Evolutionary conservation across 2,888 invertebrate species (phyloP).

Genomic region (Cryptocheilus praepositus): DNA sequence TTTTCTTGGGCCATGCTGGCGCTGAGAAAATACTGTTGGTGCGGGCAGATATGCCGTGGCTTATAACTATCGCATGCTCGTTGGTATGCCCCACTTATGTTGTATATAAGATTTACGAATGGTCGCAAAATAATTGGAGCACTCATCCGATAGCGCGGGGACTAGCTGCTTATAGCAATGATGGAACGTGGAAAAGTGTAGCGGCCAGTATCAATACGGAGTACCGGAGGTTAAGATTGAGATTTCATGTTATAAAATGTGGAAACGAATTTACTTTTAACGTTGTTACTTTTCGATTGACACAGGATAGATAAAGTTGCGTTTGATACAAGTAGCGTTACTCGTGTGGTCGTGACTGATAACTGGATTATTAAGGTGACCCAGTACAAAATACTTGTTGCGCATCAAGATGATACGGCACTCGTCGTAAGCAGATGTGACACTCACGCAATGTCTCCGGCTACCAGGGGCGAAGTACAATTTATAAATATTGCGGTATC

Average conservation of each 20-base stretch:
- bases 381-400: constrained; percentile 83
- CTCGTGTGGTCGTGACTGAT: constrained; percentile 85
- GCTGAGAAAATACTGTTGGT: constrained; percentile 65
- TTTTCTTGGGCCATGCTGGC: constrained; percentile 70
- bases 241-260: constrained; percentile 6
- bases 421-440: constrained; percentile 86
- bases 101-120: constrained; percentile 78
- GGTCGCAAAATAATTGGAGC: constrained; percentile 83
- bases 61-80: constrained; percentile 71
- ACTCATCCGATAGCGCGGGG: constrained; percentile 86
- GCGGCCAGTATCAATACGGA: constrained; percentile 85
- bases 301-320: constrained; percentile 84
- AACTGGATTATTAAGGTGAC: constrained; percentile 92
- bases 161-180: constrained; percentile 81
- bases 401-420: constrained; percentile 87
- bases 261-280: neutral
- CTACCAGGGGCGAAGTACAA: constrained; percentile 84
- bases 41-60: constrained; percentile 68
- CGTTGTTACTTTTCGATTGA: neutral
- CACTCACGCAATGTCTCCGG: constrained; percentile 82
- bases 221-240: constrained; percentile 79
- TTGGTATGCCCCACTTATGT: constrained; percentile 77
- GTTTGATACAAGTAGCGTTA: constrained; percentile 82
- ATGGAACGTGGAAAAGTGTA: constrained; percentile 82
- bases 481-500: constrained; percentile 85